Percentiles rank a stretch among this genome's conserved stretches.
phyloP scores from a whole-genome alignment of 2,888 invertebrate genomes.

The Salticus scenicus region DNA sequence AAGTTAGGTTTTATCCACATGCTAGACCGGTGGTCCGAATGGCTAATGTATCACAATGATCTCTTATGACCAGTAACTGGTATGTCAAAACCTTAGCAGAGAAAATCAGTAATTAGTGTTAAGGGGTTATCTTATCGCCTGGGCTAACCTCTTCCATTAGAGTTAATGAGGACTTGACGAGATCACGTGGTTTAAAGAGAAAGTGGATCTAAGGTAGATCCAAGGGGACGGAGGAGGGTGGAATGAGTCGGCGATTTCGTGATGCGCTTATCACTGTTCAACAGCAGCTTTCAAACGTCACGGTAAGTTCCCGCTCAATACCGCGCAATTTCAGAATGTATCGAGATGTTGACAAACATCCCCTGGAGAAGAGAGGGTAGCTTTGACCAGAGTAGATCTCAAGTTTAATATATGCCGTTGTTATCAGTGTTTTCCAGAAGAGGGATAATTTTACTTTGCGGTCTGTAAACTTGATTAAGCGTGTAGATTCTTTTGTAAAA shows the following conservation, averaged over 20 bases:
- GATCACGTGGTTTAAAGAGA: slow-evolving; percentile 61
- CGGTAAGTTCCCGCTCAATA: slow-evolving; percentile 39
- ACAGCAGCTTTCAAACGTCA: slow-evolving; percentile 43
- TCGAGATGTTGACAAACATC: slow-evolving; percentile 58
- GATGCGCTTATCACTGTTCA: slow-evolving; percentile 52
- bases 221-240: neutral
- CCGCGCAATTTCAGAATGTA: slow-evolving; percentile 22
- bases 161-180: slow-evolving; percentile 62
- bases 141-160: slow-evolving; percentile 57
- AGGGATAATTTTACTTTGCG: slow-evolving; percentile 32
- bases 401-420: neutral
- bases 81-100: slow-evolving; percentile 21
- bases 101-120: slow-evolving; percentile 52
- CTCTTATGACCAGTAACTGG: slow-evolving; percentile 26
- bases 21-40: neutral
- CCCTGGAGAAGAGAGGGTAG: slow-evolving; percentile 42
- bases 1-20: neutral
- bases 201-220: slow-evolving; percentile 2
- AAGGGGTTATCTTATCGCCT: slow-evolving; percentile 54
- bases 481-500: neutral
- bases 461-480: neutral
- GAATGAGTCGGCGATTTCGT: slow-evolving; percentile 49
- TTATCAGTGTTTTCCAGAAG: slow-evolving; percentile 54
- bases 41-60: neutral
- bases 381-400: slow-evolving; percentile 7